phyloP scores from a whole-genome alignment of 64 coral and sea anemone species.

The Orbicella faveolata region DNA sequence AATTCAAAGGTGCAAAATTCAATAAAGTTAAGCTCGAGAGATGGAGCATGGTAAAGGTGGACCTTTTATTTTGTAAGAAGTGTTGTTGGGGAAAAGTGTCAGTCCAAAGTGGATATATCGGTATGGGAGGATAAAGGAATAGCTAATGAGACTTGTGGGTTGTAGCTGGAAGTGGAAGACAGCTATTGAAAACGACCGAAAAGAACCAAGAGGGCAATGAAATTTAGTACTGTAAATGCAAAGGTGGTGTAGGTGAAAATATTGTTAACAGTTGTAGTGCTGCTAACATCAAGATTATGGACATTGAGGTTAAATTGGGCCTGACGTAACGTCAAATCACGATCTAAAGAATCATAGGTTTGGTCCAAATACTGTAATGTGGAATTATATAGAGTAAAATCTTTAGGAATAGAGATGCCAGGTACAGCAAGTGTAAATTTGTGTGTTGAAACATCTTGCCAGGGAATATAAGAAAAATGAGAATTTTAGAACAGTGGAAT shows the following conservation, averaged over 20 bases:
- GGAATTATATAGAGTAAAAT: neutral
- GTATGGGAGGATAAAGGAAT: neutral
- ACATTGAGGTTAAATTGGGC: neutral
- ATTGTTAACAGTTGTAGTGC: neutral
- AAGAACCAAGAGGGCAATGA: neutral
- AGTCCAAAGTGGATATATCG: neutral
- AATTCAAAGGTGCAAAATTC: neutral
- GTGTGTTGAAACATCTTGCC: neutral
- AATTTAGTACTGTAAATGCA: neutral
- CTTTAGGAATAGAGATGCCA: neutral
- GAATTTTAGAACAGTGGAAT: neutral
- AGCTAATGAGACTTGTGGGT: neutral
- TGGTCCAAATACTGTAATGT: neutral
- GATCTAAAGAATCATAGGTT: neutral
- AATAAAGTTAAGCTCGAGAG: neutral
- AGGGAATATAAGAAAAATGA: neutral
- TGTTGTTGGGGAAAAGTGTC: neutral
- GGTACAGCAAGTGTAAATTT: neutral
- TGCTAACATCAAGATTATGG: neutral
- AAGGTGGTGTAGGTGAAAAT: neutral
- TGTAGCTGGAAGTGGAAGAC: neutral
- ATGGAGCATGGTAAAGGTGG: no score
- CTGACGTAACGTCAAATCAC: neutral
- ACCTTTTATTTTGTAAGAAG: no score
- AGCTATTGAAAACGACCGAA: neutral